A percentile compares a stretch with the other conserved stretches of the same genome.
phyloP scores from a whole-genome alignment of 2,888 invertebrate genomes.

The Plutella xylostella region DNA sequence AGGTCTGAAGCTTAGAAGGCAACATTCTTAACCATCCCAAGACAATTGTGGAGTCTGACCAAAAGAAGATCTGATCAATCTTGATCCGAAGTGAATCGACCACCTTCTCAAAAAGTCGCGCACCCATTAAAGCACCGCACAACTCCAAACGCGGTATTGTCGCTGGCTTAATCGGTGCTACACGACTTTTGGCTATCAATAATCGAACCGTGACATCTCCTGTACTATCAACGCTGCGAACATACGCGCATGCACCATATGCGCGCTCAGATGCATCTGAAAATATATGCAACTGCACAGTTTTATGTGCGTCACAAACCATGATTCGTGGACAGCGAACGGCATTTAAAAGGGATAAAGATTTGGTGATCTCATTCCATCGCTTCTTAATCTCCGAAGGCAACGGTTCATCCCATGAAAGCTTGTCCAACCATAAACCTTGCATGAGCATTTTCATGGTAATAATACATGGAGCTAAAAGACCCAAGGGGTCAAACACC shows the following conservation, averaged over 20 bases:
- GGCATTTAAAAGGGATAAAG: conserved; percentile 1
- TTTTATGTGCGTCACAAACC: conserved; percentile 2
- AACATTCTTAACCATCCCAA: neutral
- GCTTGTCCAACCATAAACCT: conserved; percentile 18
- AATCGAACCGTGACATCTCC: neutral
- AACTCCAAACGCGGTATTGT: neutral
- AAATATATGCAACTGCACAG: conserved; percentile 10
- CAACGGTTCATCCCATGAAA: conserved; percentile 21
- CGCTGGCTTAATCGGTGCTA: neutral
- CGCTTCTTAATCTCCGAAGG: neutral
- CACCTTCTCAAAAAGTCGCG: neutral
- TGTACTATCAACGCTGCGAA: neutral
- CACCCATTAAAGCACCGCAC: neutral
- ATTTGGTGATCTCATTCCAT: conserved; percentile 6
- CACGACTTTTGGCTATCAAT: conserved; percentile 2
- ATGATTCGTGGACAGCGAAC: no score
- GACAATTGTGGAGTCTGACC: neutral
- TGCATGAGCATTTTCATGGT: conserved; percentile 21
- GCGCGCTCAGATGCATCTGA: conserved; percentile 11
- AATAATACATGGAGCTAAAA: conserved; percentile 19
- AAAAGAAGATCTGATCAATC: neutral
- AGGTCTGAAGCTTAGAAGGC: neutral
- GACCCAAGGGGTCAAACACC: conserved; percentile 13
- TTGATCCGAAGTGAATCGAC: neutral
- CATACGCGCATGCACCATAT: conserved; percentile 13